Evolutionary conservation across 1,140 invertebrate genomes (phyloP).

Genomic region (Aphidius gifuensis): DNA sequence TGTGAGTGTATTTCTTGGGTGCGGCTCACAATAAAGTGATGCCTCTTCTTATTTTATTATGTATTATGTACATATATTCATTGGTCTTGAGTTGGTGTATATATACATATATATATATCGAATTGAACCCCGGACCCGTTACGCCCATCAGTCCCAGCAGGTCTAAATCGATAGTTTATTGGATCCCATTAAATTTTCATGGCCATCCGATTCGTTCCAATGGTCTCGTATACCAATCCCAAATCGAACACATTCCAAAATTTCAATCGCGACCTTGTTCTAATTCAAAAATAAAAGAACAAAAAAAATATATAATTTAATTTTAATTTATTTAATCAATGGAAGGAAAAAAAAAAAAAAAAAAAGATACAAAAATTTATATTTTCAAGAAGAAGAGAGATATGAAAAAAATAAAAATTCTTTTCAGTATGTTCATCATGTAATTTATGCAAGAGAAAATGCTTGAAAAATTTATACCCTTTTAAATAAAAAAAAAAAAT

Average conservation of each 20-base stretch:
- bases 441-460: too few relatives aligned
- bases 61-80: constrained; percentile 9
- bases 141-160: constrained; percentile 15
- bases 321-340: too few relatives aligned
- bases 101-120: constrained; percentile 1
- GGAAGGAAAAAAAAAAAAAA: too few relatives aligned
- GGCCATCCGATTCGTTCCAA: constrained; percentile 19
- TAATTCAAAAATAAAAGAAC: not conserved
- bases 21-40: constrained; percentile 8
- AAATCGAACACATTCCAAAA: too few relatives aligned
- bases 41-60: constrained; percentile 2
- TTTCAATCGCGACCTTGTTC: not conserved
- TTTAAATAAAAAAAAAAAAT: too few relatives aligned
- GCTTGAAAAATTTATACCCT: too few relatives aligned
- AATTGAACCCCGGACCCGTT: constrained; percentile 9
- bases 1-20: not conserved
- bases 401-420: too few relatives aligned
- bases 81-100: not conserved
- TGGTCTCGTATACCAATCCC: not conserved
- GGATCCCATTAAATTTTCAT: constrained; percentile 37
- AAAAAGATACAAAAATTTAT: too few relatives aligned
- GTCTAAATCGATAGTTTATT: constrained; percentile 45
- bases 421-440: too few relatives aligned
- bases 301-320: too few relatives aligned
- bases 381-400: too few relatives aligned